Conservation (phyloP, 2,888 invertebrate species). For the Dione vanillae region DNA sequence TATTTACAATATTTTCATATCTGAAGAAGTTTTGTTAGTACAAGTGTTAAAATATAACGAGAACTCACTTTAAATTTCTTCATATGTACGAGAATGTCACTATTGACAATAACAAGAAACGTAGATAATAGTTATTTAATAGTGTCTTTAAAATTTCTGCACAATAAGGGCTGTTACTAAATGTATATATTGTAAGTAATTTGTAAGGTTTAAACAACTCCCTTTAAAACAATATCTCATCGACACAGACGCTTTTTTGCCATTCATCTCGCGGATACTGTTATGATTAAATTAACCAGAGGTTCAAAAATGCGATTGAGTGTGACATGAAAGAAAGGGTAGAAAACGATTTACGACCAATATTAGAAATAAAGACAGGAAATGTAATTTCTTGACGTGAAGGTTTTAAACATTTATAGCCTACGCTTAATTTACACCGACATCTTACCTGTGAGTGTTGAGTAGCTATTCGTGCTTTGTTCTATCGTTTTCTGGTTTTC, state of each 20-base stretch:
- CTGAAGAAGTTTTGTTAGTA: conserved; percentile 32
- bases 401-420: conserved; percentile 20
- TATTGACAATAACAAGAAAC: background rate
- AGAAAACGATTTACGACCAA: conserved; percentile 22
- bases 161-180: background rate
- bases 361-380: conserved; percentile 9
- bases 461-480: conserved; percentile 29
- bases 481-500: conserved; percentile 32
- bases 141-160: background rate
- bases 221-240: conserved; percentile 9
- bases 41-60: conserved; percentile 26
- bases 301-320: conserved; percentile 7
- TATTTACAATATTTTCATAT: conserved; percentile 32
- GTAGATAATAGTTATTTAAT: background rate
- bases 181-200: background rate
- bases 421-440: conserved; percentile 22
- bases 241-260: conserved; percentile 4
- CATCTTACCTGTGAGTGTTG: conserved; percentile 18
- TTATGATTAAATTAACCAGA: conserved; percentile 23
- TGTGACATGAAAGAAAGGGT: conserved; percentile 17
- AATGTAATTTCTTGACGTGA: conserved; percentile 17
- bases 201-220: background rate
- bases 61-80: background rate
- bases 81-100: background rate
- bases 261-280: conserved; percentile 15